Base-by-base conservation (phyloP, 2,113 vertebrate genomes). In the Anhinga rufa region DNA sequence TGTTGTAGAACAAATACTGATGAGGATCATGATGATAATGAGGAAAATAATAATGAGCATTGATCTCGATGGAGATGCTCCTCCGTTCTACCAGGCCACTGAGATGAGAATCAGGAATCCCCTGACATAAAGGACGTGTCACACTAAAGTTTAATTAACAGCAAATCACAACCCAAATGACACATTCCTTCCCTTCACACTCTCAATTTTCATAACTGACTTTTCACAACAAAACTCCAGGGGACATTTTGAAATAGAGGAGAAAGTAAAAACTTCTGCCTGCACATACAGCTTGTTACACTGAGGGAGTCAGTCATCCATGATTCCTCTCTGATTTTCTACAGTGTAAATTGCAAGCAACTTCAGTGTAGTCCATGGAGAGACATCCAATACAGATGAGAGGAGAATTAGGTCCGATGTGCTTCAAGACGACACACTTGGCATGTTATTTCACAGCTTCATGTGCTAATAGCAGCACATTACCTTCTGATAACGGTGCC, bases 11-110 rank as follows among this genome's bases (percentile, higher is more conserved):
- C 90, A 96, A 95, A 94, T 86, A 97, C 96, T 96, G 93, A 96
- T 95, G 90, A 90, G 96, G 76, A 94, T 95, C 90, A 94, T 96
- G 87, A 95, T 90, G 96, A 96, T 96, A 97, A 97, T 91, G 94
- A 97, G 92, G 85, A 85, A 96, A 97, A 96, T 96, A 95, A 96
- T 96, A 97, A 97, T 93, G 94, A 97, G 96, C 94, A 96, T 58
- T 92, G 95, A 96, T 97, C 96, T 97, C 96, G 0, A 82, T 42
- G 90, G 96, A 96, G 85, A 97, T 88, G 95, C 90, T 95, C 94
- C 90, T 95, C 87, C 0, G 3, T 77, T 95, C 87, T 74, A 91
- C 87, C 93, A 96, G 95, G 94, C 93, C 96, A 97, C 94, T 36
- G 92, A 95, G 90, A 95, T 86, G 90, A 96, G 93, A 95, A 93